phyloP scores from a whole-genome alignment of 1,140 invertebrate species.

The Lineus longissimus region DNA sequence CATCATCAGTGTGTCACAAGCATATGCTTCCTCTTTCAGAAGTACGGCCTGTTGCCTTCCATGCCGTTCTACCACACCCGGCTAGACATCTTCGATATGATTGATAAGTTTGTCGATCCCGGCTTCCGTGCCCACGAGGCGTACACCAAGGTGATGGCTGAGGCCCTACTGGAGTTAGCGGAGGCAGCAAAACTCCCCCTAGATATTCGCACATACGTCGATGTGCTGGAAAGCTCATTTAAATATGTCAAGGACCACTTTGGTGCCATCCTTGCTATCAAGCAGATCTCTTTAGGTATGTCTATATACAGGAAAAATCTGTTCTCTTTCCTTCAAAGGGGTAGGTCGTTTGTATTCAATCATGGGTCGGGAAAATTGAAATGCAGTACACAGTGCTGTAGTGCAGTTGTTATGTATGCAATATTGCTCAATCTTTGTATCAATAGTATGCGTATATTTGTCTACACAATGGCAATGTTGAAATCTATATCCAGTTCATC shows the following conservation, averaged over 20 bases:
- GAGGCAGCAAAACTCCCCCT: background rate
- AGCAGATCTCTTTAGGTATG: background rate
- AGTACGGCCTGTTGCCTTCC: background rate
- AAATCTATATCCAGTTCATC: too few species aligned
- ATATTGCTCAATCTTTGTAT: too few species aligned
- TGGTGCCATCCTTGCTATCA: background rate
- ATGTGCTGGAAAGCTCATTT: background rate
- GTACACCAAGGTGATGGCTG: background rate
- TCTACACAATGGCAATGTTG: too few species aligned
- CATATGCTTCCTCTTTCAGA: too few species aligned
- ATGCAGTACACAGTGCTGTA: too few species aligned
- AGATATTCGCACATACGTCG: background rate
- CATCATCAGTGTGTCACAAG: too few species aligned
- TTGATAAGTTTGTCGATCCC: constrained; percentile 42
- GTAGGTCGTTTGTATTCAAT: too few species aligned
- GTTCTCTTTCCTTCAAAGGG: too few species aligned
- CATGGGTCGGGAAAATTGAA: too few species aligned
- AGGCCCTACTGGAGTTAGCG: background rate
- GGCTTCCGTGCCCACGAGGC: background rate
- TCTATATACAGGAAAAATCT: too few species aligned
- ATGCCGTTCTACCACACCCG: constrained; percentile 43
- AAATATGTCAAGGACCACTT: background rate
- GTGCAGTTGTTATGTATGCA: too few species aligned
- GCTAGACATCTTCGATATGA: constrained; percentile 41
- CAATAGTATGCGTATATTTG: too few species aligned